A percentile compares a stretch with the other conserved stretches of the same genome.
These are phyloP conservation scores for Apteryx mantelli DNA, from an alignment of 2,113 vertebrate genomes.

Conservation along the genomic window DNA sequence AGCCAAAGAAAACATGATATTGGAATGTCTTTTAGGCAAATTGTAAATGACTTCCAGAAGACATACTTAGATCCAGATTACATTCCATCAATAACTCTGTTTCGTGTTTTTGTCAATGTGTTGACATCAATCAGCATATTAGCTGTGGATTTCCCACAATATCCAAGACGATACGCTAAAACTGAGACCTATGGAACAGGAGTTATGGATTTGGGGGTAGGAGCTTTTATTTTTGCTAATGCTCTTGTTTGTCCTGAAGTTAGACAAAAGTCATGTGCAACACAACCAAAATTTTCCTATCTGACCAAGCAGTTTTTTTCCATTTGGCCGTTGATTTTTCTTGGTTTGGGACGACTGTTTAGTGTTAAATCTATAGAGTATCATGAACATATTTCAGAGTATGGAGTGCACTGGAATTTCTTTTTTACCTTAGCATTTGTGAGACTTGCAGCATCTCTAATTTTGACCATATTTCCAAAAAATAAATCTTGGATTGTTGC, in stretches of 20 bases:
- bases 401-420: conserved; percentile 98
- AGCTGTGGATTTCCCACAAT: conserved; percentile 93
- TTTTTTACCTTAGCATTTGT: conserved; percentile 93
- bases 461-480: conserved; percentile 81
- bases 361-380: conserved; percentile 88
- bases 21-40: conserved; percentile 28
- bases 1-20: conserved; percentile 21
- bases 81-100: conserved; percentile 86
- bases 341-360: conserved; percentile 85
- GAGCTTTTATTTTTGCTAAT: conserved; percentile 89
- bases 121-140: conserved; percentile 91
- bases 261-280: conserved; percentile 60
- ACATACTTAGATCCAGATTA: conserved; percentile 72
- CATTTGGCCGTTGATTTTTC: conserved; percentile 86
- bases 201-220: conserved; percentile 94
- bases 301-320: conserved; percentile 82
- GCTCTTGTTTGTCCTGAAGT: conserved; percentile 91
- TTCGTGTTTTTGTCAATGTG: conserved; percentile 87
- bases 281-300: conserved; percentile 59
- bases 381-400: conserved; percentile 92
- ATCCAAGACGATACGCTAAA: conserved; percentile 92
- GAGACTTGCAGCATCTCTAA: conserved; percentile 83
- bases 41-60: conserved; percentile 77
- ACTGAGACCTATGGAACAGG: conserved; percentile 94
- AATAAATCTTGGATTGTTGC: conserved; percentile 82